Evolutionary conservation across 2,888 invertebrate species (phyloP).

Genomic region (Andricus quercusramuli): DNA sequence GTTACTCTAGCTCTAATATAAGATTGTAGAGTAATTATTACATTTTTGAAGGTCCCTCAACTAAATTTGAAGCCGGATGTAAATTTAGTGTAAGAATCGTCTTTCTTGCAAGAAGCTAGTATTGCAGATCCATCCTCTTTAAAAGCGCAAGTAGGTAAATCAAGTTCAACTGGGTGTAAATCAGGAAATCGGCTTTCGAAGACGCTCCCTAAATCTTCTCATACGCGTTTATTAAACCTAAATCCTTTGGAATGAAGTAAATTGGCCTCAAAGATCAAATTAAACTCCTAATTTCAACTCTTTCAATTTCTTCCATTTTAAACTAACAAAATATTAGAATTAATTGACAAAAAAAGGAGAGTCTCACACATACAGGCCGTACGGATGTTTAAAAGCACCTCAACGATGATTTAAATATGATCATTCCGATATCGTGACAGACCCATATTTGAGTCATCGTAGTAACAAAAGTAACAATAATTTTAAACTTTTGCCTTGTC

Average conservation of each 20-base stretch:
- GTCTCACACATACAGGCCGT: no score
- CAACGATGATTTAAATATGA: no score
- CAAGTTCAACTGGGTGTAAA: conserved; percentile 55
- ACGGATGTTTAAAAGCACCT: no score
- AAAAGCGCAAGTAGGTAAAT: conserved; percentile 58
- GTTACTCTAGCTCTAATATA: no score
- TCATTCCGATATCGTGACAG: no score
- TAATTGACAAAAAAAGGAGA: no score
- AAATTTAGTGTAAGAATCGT: not conserved
- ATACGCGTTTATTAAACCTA: not conserved
- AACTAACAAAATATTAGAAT: no score
- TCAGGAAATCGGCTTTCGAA: conserved; percentile 45
- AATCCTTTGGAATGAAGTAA: not conserved
- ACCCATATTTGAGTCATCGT: no score
- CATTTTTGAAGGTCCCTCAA: not conserved
- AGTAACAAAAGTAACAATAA: no score
- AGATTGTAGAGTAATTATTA: not conserved
- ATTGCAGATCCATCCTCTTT: conserved; percentile 59
- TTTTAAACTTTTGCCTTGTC: no score
- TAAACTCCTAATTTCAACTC: not conserved
- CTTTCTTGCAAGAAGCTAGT: conserved; percentile 44
- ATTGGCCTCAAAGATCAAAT: not conserved
- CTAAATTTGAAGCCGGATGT: not conserved
- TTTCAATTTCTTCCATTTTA: no score
- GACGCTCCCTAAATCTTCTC: not conserved